A percentile compares a stretch with the other conserved stretches of the same genome.
phyloP scores from a whole-genome alignment of 2,888 invertebrate genomes.

The Drosophila demipolita region DNA sequence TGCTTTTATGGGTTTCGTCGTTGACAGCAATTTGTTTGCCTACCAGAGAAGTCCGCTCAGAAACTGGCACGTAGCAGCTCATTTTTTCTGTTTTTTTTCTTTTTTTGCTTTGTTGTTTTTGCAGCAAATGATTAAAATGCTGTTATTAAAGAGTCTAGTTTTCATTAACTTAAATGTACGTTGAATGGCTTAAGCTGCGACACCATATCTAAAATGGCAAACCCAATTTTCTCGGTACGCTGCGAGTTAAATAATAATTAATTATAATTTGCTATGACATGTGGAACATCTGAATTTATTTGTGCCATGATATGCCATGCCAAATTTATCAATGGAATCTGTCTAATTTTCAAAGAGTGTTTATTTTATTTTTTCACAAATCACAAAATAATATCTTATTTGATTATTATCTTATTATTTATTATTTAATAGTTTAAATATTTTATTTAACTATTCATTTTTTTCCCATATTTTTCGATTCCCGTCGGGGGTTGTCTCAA shows the following conservation, averaged over 20 bases:
- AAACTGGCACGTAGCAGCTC: slow-evolving; percentile 20
- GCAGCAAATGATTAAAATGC: slow-evolving; percentile 10
- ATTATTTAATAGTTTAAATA: neutral
- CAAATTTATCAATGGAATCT: neutral
- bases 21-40: slow-evolving; percentile 69
- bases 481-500: too few species aligned
- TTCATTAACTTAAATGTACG: neutral
- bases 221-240: neutral
- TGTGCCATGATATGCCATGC: too few species aligned
- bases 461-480: too few species aligned
- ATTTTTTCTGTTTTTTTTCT: slow-evolving; percentile 4
- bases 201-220: neutral
- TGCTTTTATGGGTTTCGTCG: slow-evolving; percentile 71
- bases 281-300: neutral
- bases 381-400: neutral
- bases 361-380: neutral
- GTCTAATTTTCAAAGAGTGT: neutral
- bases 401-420: neutral
- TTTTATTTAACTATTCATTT: too few species aligned
- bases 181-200: neutral
- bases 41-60: slow-evolving; percentile 16
- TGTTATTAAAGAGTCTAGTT: slow-evolving; percentile 1
- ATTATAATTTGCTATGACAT: neutral
- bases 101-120: neutral
- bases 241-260: neutral